Conservation (phyloP, 1,140 invertebrate genomes). For the Acyrthosiphon pisum region DNA sequence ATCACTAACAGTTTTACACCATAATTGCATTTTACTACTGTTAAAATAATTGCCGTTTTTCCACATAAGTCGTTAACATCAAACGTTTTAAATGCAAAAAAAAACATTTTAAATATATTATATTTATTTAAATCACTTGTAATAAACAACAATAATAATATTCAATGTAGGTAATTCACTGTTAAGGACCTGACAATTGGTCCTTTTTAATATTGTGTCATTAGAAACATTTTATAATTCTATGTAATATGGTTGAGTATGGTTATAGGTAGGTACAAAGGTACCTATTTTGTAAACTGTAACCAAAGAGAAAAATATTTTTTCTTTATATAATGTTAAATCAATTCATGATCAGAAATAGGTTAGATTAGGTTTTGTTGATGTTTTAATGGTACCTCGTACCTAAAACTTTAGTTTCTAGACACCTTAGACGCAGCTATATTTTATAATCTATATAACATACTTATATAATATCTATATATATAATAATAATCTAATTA, state of each 20-base stretch:
- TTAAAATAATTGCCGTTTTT: conserved; percentile 22
- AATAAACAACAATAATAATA: conserved; percentile 1
- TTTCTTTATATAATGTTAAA: background rate
- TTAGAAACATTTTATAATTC: background rate
- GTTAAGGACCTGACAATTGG: background rate
- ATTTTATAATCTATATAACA: too few relatives aligned
- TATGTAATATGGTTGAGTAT: background rate
- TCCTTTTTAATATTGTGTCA: background rate
- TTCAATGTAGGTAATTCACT: background rate
- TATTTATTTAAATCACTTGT: conserved; percentile 19
- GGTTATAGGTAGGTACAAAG: too few relatives aligned
- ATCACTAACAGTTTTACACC: background rate
- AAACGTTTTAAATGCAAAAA: background rate
- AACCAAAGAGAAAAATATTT: background rate
- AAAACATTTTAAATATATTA: background rate
- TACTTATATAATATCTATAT: too few relatives aligned
- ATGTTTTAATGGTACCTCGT: background rate
- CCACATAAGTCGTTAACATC: conserved; percentile 18
- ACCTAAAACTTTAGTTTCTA: background rate
- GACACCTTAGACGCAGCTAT: background rate
- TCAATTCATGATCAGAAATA: background rate
- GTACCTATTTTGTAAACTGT: background rate
- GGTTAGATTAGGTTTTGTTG: background rate
- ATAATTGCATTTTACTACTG: conserved; percentile 35
- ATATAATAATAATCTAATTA: too few relatives aligned